phyloP scores from a whole-genome alignment of 2,888 invertebrate species.

The Tortricodes alternella region DNA sequence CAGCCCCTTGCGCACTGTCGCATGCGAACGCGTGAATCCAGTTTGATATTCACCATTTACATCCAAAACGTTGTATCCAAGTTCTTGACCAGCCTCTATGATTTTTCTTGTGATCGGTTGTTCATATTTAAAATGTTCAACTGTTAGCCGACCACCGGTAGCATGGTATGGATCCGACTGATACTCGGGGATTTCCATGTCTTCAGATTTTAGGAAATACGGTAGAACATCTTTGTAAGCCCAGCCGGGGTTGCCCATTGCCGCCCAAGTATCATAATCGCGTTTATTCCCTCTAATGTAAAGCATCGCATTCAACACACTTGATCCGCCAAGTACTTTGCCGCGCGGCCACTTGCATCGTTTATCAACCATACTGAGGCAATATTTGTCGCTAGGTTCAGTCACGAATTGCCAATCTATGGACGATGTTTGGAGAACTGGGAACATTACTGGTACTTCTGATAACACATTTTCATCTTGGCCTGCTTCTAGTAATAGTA shows the following conservation, averaged over 20 bases:
- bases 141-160: slow-evolving; percentile 86
- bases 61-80: slow-evolving; percentile 88
- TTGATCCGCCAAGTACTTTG: slow-evolving; percentile 90
- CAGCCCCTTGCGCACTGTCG: slow-evolving; percentile 89
- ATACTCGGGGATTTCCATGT: slow-evolving; percentile 86
- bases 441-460: slow-evolving; percentile 88
- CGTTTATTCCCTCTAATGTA: slow-evolving; percentile 91
- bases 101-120: slow-evolving; percentile 88
- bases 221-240: slow-evolving; percentile 87
- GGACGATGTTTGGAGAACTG: slow-evolving; percentile 86
- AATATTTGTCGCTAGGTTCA: slow-evolving; percentile 86
- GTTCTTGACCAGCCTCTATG: slow-evolving; percentile 85
- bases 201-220: slow-evolving; percentile 92
- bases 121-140: slow-evolving; percentile 87
- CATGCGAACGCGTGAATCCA: slow-evolving; percentile 90
- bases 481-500: slow-evolving; percentile 91
- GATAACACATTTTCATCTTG: slow-evolving; percentile 87
- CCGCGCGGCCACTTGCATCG: slow-evolving; percentile 90
- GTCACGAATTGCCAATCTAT: slow-evolving; percentile 93
- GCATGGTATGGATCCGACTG: slow-evolving; percentile 85
- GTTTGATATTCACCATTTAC: slow-evolving; percentile 91
- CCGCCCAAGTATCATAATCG: slow-evolving; percentile 94
- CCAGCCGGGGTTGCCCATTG: slow-evolving; percentile 90
- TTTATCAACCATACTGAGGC: slow-evolving; percentile 85
- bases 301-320: slow-evolving; percentile 94